Percentiles rank a stretch among this genome's conserved stretches.
phyloP scores from a whole-genome alignment of 2,888 invertebrate genomes.

The Ophion slaviceki region DNA sequence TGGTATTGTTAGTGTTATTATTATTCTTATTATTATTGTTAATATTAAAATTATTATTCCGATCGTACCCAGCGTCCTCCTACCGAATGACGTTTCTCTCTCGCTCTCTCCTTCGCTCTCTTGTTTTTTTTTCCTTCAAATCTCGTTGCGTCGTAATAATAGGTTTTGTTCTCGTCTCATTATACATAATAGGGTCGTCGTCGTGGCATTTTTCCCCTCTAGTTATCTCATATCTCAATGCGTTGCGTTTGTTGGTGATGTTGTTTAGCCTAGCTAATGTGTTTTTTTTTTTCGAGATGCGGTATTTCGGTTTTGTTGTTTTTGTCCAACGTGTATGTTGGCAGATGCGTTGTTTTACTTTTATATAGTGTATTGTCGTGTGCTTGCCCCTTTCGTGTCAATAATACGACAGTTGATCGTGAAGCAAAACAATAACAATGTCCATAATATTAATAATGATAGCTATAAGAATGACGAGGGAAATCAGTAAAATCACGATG shows the following conservation, averaged over 20 bases:
- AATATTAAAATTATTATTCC: slow-evolving; percentile 30
- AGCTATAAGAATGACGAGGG: slow-evolving; percentile 67
- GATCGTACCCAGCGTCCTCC: slow-evolving; percentile 46
- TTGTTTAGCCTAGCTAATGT: slow-evolving; percentile 36
- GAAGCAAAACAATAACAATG: slow-evolving; percentile 70
- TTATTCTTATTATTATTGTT: slow-evolving; percentile 54
- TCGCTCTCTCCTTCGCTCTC: slow-evolving; percentile 28
- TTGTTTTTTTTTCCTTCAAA: background rate
- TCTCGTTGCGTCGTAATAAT: slow-evolving; percentile 17
- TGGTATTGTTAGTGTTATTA: slow-evolving; percentile 39
- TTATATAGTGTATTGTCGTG: slow-evolving; percentile 76
- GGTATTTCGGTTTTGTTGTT: background rate
- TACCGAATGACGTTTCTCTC: slow-evolving; percentile 51
- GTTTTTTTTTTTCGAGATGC: slow-evolving; percentile 10
- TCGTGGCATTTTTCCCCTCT: background rate
- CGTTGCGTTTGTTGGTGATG: background rate
- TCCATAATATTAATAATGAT: slow-evolving; percentile 70
- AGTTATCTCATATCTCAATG: slow-evolving; percentile 12
- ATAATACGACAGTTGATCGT: slow-evolving; percentile 65
- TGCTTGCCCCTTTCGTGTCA: slow-evolving; percentile 67
- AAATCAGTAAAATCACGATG: slow-evolving; percentile 41
- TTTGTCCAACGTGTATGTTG: slow-evolving; percentile 80
- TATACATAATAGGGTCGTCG: slow-evolving; percentile 51
- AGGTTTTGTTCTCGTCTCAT: slow-evolving; percentile 46
- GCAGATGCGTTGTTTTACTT: slow-evolving; percentile 78